Conservation (phyloP, 2,888 invertebrate genomes). For the Brachyopa scutellaris region DNA sequence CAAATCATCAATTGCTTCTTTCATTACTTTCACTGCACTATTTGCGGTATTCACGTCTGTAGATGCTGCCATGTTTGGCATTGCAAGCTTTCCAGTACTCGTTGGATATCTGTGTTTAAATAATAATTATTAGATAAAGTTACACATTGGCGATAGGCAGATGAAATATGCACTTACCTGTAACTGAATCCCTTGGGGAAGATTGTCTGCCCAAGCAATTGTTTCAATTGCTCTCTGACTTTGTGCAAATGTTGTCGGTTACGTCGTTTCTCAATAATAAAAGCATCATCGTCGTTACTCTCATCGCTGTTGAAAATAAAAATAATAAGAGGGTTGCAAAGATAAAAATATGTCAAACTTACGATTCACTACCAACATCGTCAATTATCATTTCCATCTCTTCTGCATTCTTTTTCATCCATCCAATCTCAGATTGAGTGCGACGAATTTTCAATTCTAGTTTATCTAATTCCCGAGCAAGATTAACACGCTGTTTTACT, state of each 20-base stretch:
- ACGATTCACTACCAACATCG: conserved; percentile 84
- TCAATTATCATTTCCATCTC: conserved; percentile 97
- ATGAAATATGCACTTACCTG: conserved; percentile 79
- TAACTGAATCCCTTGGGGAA: conserved; percentile 88
- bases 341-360: conserved; percentile 50
- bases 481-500: conserved; percentile 87
- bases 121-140: not conserved
- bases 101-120: conserved; percentile 79
- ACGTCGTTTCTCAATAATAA: conserved; percentile 78
- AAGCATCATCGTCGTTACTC: conserved; percentile 80
- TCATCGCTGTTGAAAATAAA: conserved; percentile 71
- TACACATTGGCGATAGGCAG: not conserved
- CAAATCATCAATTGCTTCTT: conserved; percentile 82
- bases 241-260: conserved; percentile 77
- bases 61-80: conserved; percentile 74
- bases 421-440: conserved; percentile 87
- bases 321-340: not conserved
- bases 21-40: conserved; percentile 84
- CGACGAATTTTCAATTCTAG: conserved; percentile 87
- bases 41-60: conserved; percentile 74
- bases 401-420: conserved; percentile 92
- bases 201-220: conserved; percentile 83
- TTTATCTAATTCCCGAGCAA: conserved; percentile 91
- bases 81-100: conserved; percentile 78
- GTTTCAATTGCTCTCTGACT: conserved; percentile 75